Evolutionary conservation across 2,888 invertebrate species (phyloP).

Genomic region (Mythimna loreyi): DNA sequence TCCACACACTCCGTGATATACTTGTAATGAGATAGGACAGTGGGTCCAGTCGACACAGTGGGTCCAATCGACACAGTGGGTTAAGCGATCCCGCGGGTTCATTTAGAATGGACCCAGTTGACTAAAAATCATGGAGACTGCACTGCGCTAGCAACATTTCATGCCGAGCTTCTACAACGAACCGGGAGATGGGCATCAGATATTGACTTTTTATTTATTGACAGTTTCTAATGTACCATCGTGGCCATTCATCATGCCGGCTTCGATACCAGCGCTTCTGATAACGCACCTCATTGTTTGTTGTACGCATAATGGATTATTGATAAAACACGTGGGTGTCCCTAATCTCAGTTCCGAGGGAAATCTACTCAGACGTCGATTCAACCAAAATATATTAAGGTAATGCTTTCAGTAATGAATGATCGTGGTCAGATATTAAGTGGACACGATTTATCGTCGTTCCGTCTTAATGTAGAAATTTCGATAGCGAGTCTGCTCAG

Average conservation of each 20-base stretch:
- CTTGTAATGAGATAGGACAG: no score
- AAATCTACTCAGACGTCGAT: slow-evolving; percentile 82
- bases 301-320: slow-evolving; percentile 89
- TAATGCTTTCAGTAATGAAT: slow-evolving; percentile 83
- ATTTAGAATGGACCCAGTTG: no score
- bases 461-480: slow-evolving; percentile 82
- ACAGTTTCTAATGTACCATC: slow-evolving; percentile 88
- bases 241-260: slow-evolving; percentile 84
- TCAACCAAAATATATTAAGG: slow-evolving; percentile 81
- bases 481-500: slow-evolving; percentile 81
- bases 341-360: slow-evolving; percentile 82
- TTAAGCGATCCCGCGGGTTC: no score
- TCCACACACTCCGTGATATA: no score
- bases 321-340: slow-evolving; percentile 90
- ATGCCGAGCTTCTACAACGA: slow-evolving; percentile 75
- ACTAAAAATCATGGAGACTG: slow-evolving; percentile 25
- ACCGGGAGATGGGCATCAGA: slow-evolving; percentile 78
- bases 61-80: no score
- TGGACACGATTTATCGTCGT: slow-evolving; percentile 84
- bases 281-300: slow-evolving; percentile 89
- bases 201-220: slow-evolving; percentile 90
- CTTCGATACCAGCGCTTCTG: slow-evolving; percentile 79
- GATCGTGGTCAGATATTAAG: slow-evolving; percentile 85
- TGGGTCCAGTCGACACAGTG: no score
- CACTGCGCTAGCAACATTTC: slow-evolving; percentile 62